These are phyloP conservation scores for Drosophila nr. medialis DNA, from an alignment of 2,888 invertebrate genomes.

Conservation along the genomic window DNA sequence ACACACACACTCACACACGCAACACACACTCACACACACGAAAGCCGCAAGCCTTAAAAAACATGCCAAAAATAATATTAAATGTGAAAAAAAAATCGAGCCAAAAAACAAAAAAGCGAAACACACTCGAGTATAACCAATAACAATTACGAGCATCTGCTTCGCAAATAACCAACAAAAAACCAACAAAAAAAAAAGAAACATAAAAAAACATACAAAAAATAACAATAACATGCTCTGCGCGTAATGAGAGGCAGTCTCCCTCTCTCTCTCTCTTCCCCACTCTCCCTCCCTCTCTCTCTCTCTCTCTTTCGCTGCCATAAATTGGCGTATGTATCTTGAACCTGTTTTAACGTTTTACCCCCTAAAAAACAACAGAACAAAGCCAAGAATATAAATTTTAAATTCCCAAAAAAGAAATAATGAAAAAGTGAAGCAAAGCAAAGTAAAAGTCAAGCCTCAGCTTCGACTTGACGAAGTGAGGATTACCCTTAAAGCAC, in stretches of 20 bases:
- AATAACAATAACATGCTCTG: slow-evolving; percentile 11
- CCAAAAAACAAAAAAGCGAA: slow-evolving; percentile 17
- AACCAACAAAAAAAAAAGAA: neutral
- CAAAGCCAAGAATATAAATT: neutral
- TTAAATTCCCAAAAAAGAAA: slow-evolving; percentile 5
- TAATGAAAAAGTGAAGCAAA: neutral
- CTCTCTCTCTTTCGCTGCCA: neutral
- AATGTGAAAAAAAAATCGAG: slow-evolving; percentile 38
- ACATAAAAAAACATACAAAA: neutral
- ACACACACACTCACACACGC: slow-evolving; percentile 20
- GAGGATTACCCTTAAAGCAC: slow-evolving; percentile 25
- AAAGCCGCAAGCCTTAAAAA: slow-evolving; percentile 54
- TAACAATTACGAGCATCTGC: slow-evolving; percentile 52
- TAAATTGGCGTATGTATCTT: slow-evolving; percentile 27
- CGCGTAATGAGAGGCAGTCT: slow-evolving; percentile 25
- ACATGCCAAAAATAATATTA: slow-evolving; percentile 80
- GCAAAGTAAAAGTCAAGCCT: neutral
- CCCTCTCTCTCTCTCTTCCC: neutral
- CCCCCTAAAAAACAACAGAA: neutral
- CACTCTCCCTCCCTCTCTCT: neutral
- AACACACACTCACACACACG: slow-evolving; percentile 30
- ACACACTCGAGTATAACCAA: slow-evolving; percentile 34
- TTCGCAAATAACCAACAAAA: neutral
- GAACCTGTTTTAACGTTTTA: slow-evolving; percentile 44
- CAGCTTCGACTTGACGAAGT: slow-evolving; percentile 1